phyloP scores from a whole-genome alignment of 2,797 vertebrate genomes.

The Gymnodraco acuticeps region DNA sequence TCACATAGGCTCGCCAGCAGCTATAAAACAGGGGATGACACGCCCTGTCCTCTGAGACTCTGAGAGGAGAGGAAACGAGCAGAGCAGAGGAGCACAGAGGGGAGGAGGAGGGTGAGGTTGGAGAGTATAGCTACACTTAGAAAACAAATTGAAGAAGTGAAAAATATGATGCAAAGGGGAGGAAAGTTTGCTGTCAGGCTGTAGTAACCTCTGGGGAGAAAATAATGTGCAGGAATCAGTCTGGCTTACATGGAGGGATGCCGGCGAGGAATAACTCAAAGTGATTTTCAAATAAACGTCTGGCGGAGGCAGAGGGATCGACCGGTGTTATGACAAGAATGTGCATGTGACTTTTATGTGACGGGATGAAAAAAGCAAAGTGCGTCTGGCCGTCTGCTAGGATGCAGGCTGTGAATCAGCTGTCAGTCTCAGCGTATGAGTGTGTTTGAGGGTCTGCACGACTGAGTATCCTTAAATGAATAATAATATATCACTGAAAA shows the following conservation, averaged over 20 bases:
- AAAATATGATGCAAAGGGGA: slow-evolving; percentile 49
- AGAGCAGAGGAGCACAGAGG: slow-evolving; percentile 32
- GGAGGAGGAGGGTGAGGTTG: background rate
- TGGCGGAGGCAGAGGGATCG: slow-evolving; percentile 14
- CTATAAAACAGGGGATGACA: slow-evolving; percentile 75
- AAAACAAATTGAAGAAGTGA: slow-evolving; percentile 63
- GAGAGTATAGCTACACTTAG: slow-evolving; percentile 26
- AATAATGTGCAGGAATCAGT: slow-evolving; percentile 60
- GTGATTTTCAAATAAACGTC: slow-evolving; percentile 59
- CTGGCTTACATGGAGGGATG: slow-evolving; percentile 44
- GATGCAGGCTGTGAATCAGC: slow-evolving; percentile 55
- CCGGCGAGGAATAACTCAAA: slow-evolving; percentile 49
- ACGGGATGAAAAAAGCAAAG: slow-evolving; percentile 52
- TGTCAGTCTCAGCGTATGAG: slow-evolving; percentile 6
- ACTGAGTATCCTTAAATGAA: slow-evolving; percentile 26
- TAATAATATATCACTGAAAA: background rate
- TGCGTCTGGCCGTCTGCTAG: slow-evolving; percentile 43
- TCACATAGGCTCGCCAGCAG: slow-evolving; percentile 74
- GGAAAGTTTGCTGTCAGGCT: slow-evolving; percentile 45
- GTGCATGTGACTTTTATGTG: slow-evolving; percentile 61
- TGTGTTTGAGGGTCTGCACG: background rate
- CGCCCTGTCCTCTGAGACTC: slow-evolving; percentile 59
- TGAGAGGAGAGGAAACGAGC: slow-evolving; percentile 46
- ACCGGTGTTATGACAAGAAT: slow-evolving; percentile 65
- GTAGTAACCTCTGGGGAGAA: slow-evolving; percentile 60